phyloP scores from a whole-genome alignment of 2,113 vertebrate species.

The Elachura formosa region DNA sequence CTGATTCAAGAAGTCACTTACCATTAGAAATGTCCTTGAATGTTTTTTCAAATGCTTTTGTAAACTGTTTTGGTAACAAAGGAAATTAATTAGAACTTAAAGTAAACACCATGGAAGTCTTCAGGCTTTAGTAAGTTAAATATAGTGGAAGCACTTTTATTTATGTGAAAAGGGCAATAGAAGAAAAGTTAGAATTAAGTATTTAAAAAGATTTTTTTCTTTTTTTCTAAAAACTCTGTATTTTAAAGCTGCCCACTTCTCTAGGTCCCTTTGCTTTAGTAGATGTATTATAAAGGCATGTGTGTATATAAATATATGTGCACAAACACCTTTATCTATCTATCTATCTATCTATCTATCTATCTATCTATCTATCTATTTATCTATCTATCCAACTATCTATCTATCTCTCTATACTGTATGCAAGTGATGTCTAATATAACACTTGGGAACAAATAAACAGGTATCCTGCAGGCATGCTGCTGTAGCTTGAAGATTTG shows the following conservation, averaged over 20 bases:
- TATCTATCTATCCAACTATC: background rate
- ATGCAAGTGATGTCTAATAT: background rate
- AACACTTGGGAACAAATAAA: background rate
- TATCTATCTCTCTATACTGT: background rate
- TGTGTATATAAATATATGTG: background rate
- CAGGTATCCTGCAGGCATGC: background rate
- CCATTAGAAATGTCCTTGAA: background rate
- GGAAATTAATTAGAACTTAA: background rate
- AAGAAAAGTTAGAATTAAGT: background rate
- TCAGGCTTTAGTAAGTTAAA: background rate
- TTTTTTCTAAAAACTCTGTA: background rate
- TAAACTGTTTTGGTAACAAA: background rate
- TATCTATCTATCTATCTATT: background rate
- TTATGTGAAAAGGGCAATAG: background rate
- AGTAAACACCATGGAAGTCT: background rate
- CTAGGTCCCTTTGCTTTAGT: background rate
- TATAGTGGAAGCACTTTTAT: background rate
- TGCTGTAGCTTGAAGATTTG: background rate
- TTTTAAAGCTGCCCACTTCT: background rate
- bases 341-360: background rate
- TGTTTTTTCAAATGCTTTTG: background rate
- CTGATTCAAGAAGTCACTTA: background rate
- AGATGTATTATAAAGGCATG: background rate
- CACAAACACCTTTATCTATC: background rate
- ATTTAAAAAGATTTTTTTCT: background rate